These are phyloP conservation scores for Saccostrea cuccullata DNA, from an alignment of 1,140 invertebrate species.

Conservation along the genomic window DNA sequence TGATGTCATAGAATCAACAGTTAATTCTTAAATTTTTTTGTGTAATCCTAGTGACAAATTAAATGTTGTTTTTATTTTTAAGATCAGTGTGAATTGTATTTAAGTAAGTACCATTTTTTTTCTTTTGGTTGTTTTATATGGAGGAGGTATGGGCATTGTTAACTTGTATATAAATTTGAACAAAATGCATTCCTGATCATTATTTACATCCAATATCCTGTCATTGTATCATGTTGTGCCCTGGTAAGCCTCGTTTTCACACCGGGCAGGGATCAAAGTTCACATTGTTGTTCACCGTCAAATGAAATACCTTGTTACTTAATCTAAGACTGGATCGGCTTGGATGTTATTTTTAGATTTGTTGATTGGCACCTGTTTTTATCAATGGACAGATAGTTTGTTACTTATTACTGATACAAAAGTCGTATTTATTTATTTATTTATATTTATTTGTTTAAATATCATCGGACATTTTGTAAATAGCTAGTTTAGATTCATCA, in stretches of 20 bases:
- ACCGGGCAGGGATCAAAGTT: constrained; percentile 34
- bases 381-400: constrained; percentile 30
- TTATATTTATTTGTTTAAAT: constrained; percentile 35
- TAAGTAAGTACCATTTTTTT: constrained; percentile 5
- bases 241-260: constrained; percentile 29
- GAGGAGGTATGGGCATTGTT: neutral
- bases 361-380: constrained; percentile 23
- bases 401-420: constrained; percentile 13
- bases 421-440: constrained; percentile 24
- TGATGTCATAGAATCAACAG: neutral
- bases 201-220: constrained; percentile 18
- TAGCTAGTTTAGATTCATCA: constrained; percentile 9
- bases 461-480: constrained; percentile 31
- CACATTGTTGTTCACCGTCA: constrained; percentile 2
- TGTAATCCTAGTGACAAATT: constrained; percentile 35
- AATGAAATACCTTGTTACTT: constrained; percentile 21
- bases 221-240: constrained; percentile 30
- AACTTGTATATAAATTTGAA: constrained; percentile 26
- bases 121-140: constrained; percentile 31
- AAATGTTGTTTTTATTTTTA: constrained; percentile 24
- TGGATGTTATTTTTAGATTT: constrained; percentile 12
- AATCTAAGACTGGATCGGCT: neutral
- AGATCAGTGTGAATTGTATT: constrained; percentile 29
- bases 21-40: neutral
- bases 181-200: constrained; percentile 34